A percentile compares a stretch with the other conserved stretches of the same genome.
Conservation (phyloP, 2,797 vertebrate species). For the Aratinga solstitialis region DNA sequence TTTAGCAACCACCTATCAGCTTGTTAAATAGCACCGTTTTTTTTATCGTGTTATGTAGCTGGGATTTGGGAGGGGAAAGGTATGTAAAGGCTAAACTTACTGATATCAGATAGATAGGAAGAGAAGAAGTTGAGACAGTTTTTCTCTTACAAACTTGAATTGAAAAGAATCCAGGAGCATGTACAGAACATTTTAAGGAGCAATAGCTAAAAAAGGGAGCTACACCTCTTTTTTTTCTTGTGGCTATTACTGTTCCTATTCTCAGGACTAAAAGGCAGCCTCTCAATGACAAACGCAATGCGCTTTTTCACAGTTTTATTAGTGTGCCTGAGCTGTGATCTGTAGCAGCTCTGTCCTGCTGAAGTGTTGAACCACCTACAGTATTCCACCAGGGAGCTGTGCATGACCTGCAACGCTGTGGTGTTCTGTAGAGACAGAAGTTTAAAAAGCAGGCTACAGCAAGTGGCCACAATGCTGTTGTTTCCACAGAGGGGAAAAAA, state of each 20-base stretch:
- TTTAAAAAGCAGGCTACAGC: not conserved
- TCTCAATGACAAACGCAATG: not conserved
- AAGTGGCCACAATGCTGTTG: not conserved
- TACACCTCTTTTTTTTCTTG: not conserved
- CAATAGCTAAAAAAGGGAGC: not conserved
- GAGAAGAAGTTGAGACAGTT: not conserved
- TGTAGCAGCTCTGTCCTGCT: not conserved
- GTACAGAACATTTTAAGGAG: not conserved
- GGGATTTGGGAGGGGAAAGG: not conserved
- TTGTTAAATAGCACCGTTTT: not conserved
- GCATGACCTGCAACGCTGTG: not conserved
- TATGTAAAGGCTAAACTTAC: not conserved
- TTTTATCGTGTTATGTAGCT: not conserved
- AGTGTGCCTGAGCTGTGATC: not conserved
- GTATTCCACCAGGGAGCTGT: not conserved
- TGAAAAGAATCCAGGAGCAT: not conserved
- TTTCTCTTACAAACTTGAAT: not conserved
- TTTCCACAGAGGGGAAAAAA: not conserved
- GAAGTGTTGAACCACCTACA: not conserved
- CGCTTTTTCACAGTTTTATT: not conserved
- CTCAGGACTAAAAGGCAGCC: not conserved
- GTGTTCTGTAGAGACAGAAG: not conserved
- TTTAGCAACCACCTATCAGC: not conserved
- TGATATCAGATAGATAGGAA: not conserved
- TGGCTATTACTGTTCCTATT: not conserved